Evolutionary conservation across 2,797 vertebrate species (phyloP).

Genomic region (Pygocentrus nattereri): DNA sequence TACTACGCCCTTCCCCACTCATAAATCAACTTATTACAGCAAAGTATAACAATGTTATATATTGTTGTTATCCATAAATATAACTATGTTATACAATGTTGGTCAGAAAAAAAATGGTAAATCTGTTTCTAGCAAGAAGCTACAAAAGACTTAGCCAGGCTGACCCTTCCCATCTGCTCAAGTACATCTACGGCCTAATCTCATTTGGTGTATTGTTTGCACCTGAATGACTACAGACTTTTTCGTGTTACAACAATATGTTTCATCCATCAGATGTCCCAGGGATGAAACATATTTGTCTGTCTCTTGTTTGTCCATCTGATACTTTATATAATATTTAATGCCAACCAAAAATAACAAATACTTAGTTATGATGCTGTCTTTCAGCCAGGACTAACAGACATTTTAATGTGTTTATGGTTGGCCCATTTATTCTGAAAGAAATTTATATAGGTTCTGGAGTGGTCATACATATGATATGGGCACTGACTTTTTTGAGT

Average conservation of each 20-base stretch:
- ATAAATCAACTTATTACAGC: neutral
- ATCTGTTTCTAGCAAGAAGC: neutral
- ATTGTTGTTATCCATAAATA: neutral
- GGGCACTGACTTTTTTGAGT: too few relatives aligned
- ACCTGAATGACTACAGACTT: slow-evolving; percentile 20
- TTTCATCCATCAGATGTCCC: slow-evolving; percentile 7
- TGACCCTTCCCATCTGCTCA: slow-evolving; percentile 24
- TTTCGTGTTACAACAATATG: neutral
- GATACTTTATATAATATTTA: neutral
- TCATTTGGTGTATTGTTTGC: slow-evolving; percentile 25
- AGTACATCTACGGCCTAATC: slow-evolving; percentile 19
- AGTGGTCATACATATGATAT: too few relatives aligned
- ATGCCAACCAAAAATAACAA: too few relatives aligned
- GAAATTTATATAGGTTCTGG: too few relatives aligned
- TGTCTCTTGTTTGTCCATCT: neutral
- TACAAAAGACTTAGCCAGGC: slow-evolving; percentile 20
- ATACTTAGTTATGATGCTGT: too few relatives aligned
- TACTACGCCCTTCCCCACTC: neutral
- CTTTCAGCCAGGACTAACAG: too few relatives aligned
- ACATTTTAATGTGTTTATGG: too few relatives aligned
- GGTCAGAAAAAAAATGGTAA: neutral
- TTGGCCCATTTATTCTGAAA: too few relatives aligned
- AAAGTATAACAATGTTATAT: neutral
- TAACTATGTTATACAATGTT: neutral
- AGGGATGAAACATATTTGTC: too few relatives aligned